Percentiles rank a stretch among this genome's conserved stretches.
phyloP scores from a whole-genome alignment of 2,113 vertebrate species.

The Myocastor coypus region DNA sequence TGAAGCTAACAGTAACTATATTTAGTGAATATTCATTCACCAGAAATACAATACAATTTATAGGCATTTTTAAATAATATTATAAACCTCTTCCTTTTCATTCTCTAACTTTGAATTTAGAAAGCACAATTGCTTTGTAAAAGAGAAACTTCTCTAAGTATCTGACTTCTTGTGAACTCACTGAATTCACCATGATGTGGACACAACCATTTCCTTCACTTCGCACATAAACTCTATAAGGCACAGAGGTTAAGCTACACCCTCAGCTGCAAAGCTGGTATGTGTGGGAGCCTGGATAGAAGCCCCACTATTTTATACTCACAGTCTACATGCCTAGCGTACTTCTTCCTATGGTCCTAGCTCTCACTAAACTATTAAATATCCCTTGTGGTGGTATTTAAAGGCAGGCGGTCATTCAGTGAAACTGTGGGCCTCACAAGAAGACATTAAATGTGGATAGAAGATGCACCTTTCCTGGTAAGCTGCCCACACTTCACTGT shows the following conservation, averaged over 20 bases:
- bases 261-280: background rate
- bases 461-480: fast-evolving
- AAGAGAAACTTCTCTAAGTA: background rate
- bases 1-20: background rate
- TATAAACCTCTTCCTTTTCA: background rate
- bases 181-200: background rate
- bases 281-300: fast-evolving
- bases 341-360: background rate
- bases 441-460: background rate
- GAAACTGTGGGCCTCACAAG: background rate
- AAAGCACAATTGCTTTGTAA: background rate
- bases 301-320: fast-evolving
- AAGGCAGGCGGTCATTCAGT: background rate
- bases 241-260: background rate
- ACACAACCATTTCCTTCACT: background rate
- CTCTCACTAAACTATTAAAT: background rate
- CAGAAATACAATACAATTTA: background rate
- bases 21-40: background rate
- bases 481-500: background rate
- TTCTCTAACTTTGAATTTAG: background rate
- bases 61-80: background rate
- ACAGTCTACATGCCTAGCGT: background rate
- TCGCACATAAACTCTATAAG: background rate
- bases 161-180: background rate
- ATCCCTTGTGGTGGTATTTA: background rate